These are phyloP conservation scores for Tromatobia lineatoria DNA, from an alignment of 2,888 invertebrate species.

Conservation along the genomic window DNA sequence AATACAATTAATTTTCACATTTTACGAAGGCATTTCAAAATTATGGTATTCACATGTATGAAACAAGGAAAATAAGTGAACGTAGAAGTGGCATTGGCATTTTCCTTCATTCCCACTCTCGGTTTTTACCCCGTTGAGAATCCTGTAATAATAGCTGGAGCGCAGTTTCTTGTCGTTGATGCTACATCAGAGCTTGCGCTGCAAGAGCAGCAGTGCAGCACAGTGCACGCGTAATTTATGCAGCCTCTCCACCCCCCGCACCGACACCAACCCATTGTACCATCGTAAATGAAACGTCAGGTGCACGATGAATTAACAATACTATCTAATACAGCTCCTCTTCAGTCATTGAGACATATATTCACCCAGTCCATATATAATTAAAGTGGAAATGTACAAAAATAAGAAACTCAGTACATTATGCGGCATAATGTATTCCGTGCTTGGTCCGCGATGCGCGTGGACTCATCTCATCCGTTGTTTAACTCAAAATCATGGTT, in stretches of 20 bases:
- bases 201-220: slow-evolving; percentile 22
- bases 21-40: neutral
- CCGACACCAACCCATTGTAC: slow-evolving; percentile 74
- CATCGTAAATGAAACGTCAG: slow-evolving; percentile 82
- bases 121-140: slow-evolving; percentile 15
- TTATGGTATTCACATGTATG: neutral
- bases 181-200: slow-evolving; percentile 53
- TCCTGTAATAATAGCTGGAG: slow-evolving; percentile 54
- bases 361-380: slow-evolving; percentile 47
- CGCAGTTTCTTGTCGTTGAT: slow-evolving; percentile 67
- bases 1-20: neutral
- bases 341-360: slow-evolving; percentile 75
- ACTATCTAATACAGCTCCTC: slow-evolving; percentile 80
- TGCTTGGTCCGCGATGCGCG: slow-evolving; percentile 71
- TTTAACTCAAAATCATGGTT: slow-evolving; percentile 65
- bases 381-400: slow-evolving; percentile 30
- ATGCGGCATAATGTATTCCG: slow-evolving; percentile 68
- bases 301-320: slow-evolving; percentile 83
- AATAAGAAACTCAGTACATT: slow-evolving; percentile 37
- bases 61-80: neutral
- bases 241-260: slow-evolving; percentile 55
- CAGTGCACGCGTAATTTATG: slow-evolving; percentile 58
- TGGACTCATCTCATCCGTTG: slow-evolving; percentile 60
- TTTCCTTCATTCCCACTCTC: neutral
- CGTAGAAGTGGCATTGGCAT: neutral